Evolutionary conservation across 2,113 vertebrate genomes (phyloP).

Genomic region (Coryphaenoides rupestris): DNA sequence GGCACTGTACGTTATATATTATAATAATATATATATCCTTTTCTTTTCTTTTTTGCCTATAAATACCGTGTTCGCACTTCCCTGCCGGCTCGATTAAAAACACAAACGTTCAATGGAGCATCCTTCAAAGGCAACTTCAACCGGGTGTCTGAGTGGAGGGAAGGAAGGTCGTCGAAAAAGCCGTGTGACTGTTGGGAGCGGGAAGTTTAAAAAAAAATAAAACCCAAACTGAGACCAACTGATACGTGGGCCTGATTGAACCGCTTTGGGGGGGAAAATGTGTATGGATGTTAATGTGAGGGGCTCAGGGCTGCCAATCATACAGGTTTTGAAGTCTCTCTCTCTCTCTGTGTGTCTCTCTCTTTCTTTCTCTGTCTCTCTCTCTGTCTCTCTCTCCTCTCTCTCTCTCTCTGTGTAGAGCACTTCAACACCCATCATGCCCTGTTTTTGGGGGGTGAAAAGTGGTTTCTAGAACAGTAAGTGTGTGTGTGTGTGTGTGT

Average conservation of each 20-base stretch:
- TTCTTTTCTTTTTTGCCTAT: too few species aligned
- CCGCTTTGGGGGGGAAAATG: slow-evolving; percentile 10
- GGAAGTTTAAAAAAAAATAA: slow-evolving; percentile 8
- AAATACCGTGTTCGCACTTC: too few species aligned
- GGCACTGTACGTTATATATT: too few species aligned
- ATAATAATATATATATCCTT: too few species aligned
- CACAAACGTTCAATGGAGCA: slow-evolving; percentile 7
- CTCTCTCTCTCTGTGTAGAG: slow-evolving; percentile 3
- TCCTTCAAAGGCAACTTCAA: slow-evolving; percentile 6
- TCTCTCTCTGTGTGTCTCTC: too few species aligned
- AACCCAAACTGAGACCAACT: slow-evolving; percentile 24
- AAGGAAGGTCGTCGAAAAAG: not conserved
- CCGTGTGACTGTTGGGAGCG: slow-evolving; percentile 9
- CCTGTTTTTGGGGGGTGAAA: slow-evolving; percentile 31
- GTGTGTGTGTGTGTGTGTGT: not conserved
- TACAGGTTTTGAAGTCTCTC: slow-evolving; percentile 52
- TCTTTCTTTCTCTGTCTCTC: not conserved
- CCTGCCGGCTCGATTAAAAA: too few species aligned
- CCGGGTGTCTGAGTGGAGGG: slow-evolving; percentile 21
- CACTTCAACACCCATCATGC: slow-evolving; percentile 65
- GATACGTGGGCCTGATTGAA: slow-evolving; percentile 41
- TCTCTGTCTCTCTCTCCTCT: slow-evolving; percentile 1
- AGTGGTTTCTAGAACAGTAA: slow-evolving; percentile 15
- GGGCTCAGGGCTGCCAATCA: slow-evolving; percentile 55
- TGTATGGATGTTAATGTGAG: slow-evolving; percentile 8